Evolutionary conservation across 2,888 invertebrate genomes (phyloP).

Genomic region (Eristalinus aeneus): DNA sequence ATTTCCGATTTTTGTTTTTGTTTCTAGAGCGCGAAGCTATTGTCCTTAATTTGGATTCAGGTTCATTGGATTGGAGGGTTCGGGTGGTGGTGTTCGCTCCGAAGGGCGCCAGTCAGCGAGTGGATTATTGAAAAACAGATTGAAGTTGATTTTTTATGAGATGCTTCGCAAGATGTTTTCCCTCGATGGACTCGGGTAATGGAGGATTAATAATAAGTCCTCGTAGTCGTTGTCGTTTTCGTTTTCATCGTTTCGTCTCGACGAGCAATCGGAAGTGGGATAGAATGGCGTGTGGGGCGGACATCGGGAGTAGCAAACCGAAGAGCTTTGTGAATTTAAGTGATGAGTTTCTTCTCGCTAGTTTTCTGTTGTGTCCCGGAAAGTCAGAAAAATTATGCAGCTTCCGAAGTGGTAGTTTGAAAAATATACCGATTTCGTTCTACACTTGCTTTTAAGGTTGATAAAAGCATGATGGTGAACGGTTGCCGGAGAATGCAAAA

Average conservation of each 20-base stretch:
- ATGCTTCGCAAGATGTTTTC: conserved; percentile 28
- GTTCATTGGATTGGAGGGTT: conserved; percentile 9
- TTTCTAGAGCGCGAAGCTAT: not conserved
- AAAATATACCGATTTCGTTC: not conserved
- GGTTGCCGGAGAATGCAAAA: too few relatives aligned
- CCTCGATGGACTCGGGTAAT: not conserved
- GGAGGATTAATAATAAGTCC: conserved; percentile 29
- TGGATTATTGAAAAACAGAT: conserved; percentile 62
- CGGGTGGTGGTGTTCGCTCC: conserved; percentile 8
- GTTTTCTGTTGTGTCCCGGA: not conserved
- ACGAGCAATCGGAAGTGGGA: not conserved
- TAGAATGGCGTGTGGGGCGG: not conserved
- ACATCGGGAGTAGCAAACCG: not conserved
- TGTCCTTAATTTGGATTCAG: conserved; percentile 51
- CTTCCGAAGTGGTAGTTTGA: not conserved
- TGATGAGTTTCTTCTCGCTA: not conserved
- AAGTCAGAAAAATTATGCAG: not conserved
- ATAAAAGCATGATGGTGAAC: too few relatives aligned
- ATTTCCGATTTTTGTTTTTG: conserved; percentile 19
- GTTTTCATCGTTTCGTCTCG: not conserved
- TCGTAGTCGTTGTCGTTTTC: not conserved
- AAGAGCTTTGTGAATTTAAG: not conserved
- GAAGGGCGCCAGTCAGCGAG: conserved; percentile 3
- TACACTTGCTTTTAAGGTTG: too few relatives aligned
- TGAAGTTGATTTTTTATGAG: conserved; percentile 53